Evolutionary conservation across 2,888 invertebrate genomes (phyloP).

Genomic region (Nomada ferruginata): DNA sequence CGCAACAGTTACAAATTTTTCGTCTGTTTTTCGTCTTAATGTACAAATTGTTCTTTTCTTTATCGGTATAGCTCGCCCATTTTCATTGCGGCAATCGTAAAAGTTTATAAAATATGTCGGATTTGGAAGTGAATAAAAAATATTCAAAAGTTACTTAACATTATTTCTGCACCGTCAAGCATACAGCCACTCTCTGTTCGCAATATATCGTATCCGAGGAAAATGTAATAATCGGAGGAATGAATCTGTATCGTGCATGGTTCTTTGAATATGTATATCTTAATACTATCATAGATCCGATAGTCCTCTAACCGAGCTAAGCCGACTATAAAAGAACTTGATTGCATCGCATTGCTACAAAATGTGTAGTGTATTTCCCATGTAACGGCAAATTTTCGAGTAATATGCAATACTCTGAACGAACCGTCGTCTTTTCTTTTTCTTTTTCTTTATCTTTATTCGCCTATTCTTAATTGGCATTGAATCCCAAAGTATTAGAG

Average conservation of each 20-base stretch:
- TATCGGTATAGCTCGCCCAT: slow-evolving; percentile 63
- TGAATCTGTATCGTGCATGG: slow-evolving; percentile 19
- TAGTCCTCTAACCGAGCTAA: slow-evolving; percentile 48
- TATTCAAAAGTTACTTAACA: slow-evolving; percentile 15
- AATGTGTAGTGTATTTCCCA: slow-evolving; percentile 26
- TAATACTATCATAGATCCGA: slow-evolving; percentile 39
- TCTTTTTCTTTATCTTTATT: background rate
- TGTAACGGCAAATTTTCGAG: slow-evolving; percentile 54
- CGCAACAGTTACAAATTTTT: slow-evolving; percentile 66
- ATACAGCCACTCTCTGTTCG: slow-evolving; percentile 17
- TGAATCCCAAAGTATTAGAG: slow-evolving; percentile 34
- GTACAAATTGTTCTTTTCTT: slow-evolving; percentile 68
- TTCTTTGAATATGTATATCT: slow-evolving; percentile 17
- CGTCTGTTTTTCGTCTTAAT: slow-evolving; percentile 56
- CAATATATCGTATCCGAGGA: slow-evolving; percentile 10
- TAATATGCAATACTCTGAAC: slow-evolving; percentile 59
- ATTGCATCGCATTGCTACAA: slow-evolving; percentile 33
- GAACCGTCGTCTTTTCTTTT: slow-evolving; percentile 12
- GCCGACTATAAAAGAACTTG: slow-evolving; percentile 51
- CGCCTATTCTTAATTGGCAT: slow-evolving; percentile 3
- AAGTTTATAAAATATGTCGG: slow-evolving; percentile 53
- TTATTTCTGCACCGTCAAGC: slow-evolving; percentile 14
- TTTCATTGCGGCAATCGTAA: slow-evolving; percentile 30
- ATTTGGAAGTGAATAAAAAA: slow-evolving; percentile 38
- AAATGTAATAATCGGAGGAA: slow-evolving; percentile 17